phyloP scores from a whole-genome alignment of 2,113 vertebrate genomes.

The Chionodraco myersi region DNA sequence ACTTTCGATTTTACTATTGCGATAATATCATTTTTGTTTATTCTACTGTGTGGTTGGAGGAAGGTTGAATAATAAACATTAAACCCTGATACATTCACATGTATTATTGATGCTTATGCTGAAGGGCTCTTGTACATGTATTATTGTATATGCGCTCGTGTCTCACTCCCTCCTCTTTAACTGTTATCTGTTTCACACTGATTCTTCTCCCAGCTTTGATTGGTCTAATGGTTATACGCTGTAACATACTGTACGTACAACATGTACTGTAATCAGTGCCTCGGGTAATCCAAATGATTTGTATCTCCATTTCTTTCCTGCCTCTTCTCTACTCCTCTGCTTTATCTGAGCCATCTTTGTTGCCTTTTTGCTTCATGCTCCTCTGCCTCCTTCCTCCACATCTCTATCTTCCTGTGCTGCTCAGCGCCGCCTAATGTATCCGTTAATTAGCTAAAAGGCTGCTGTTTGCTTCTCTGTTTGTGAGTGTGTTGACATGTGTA shows the following conservation, averaged over 20 bases:
- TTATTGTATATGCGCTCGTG: background rate
- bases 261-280: slow-evolving; percentile 23
- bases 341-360: slow-evolving; percentile 49
- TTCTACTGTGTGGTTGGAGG: background rate
- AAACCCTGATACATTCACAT: slow-evolving; percentile 11
- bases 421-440: slow-evolving; percentile 48
- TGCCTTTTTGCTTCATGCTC: slow-evolving; percentile 54
- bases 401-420: slow-evolving; percentile 38
- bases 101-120: slow-evolving; percentile 10
- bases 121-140: background rate
- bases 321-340: slow-evolving; percentile 29
- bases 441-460: slow-evolving; percentile 62
- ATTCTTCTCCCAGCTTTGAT: background rate
- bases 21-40: too few species aligned
- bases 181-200: slow-evolving; percentile 4
- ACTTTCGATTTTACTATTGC: too few species aligned
- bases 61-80: slow-evolving; percentile 12
- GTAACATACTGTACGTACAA: slow-evolving; percentile 13
- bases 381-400: slow-evolving; percentile 39
- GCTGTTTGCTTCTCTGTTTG: slow-evolving; percentile 10
- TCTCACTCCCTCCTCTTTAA: background rate
- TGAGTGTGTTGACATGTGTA: background rate
- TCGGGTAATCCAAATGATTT: slow-evolving; percentile 34
- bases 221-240: slow-evolving; percentile 9
- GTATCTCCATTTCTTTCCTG: slow-evolving; percentile 10